Evolutionary conservation across 1,140 invertebrate genomes (phyloP).

Genomic region (Kradibia gibbosae): DNA sequence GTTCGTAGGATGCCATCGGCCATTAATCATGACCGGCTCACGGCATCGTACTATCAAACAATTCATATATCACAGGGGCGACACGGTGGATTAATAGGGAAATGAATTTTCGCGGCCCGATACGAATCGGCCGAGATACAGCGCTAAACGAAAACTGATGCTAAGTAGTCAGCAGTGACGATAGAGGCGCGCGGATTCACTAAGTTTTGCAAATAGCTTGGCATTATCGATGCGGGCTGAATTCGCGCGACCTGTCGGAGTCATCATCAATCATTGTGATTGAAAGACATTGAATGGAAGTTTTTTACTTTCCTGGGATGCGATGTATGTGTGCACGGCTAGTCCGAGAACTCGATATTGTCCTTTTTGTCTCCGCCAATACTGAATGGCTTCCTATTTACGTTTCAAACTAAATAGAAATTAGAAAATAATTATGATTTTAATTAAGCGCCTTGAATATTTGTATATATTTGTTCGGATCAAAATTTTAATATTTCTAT

Average conservation of each 20-base stretch:
- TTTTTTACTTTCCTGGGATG: constrained; percentile 57
- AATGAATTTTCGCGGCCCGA: constrained; percentile 71
- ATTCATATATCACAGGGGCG: constrained; percentile 71
- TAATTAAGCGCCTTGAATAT: constrained; percentile 18
- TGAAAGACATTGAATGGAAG: constrained; percentile 67
- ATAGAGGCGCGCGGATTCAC: constrained; percentile 21
- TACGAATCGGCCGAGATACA: constrained; percentile 59
- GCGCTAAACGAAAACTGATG: constrained; percentile 52
- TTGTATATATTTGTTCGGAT: too few species aligned
- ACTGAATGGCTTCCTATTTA: background rate
- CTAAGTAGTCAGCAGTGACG: constrained; percentile 31
- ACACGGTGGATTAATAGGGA: constrained; percentile 73
- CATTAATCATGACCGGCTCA: constrained; percentile 53
- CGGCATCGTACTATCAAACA: constrained; percentile 66
- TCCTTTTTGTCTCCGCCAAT: constrained; percentile 6
- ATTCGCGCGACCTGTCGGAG: constrained; percentile 46
- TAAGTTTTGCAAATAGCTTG: constrained; percentile 36
- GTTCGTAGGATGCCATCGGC: background rate
- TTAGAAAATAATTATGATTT: constrained; percentile 8
- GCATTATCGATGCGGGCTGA: background rate
- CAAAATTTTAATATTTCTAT: too few species aligned
- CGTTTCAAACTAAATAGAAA: background rate
- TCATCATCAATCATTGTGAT: constrained; percentile 66
- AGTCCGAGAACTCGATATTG: constrained; percentile 53
- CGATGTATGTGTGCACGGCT: background rate